Evolutionary conservation across 2,113 vertebrate species (phyloP).

Genomic region (Ardeotis arabs): DNA sequence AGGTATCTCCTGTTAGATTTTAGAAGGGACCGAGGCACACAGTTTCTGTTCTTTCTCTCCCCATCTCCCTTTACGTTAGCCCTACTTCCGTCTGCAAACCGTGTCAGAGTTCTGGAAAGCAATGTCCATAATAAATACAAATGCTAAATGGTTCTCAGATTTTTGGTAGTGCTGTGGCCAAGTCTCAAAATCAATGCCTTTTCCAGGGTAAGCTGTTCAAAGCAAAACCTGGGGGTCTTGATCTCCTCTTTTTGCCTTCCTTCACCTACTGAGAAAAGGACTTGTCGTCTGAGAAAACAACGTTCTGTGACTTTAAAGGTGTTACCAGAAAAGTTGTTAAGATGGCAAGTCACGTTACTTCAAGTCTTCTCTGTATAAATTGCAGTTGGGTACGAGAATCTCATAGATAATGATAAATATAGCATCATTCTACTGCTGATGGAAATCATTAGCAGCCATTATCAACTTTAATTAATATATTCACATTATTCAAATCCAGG

Average conservation of each 20-base stretch:
- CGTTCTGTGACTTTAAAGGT: neutral
- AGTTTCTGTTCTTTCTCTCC: neutral
- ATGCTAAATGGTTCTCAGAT: neutral
- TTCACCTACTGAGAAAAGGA: neutral
- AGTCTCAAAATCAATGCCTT: neutral
- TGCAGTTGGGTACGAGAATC: neutral
- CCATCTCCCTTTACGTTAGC: neutral
- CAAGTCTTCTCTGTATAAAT: slow-evolving; percentile 44
- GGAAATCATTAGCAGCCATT: slow-evolving; percentile 57
- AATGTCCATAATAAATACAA: neutral
- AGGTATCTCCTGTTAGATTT: neutral
- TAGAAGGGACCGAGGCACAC: neutral
- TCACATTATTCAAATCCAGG: slow-evolving; percentile 69
- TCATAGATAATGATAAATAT: slow-evolving; percentile 51
- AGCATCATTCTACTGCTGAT: slow-evolving; percentile 44
- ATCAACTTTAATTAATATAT: slow-evolving; percentile 65
- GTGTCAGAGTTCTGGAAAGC: neutral
- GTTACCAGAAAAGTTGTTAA: neutral
- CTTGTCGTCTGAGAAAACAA: neutral
- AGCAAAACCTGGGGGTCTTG: neutral
- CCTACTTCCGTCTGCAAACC: neutral
- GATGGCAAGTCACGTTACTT: slow-evolving; percentile 47
- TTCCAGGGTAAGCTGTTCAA: neutral
- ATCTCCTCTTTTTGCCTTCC: neutral
- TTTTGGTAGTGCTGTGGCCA: neutral